Base-by-base conservation (phyloP, 1,140 invertebrate genomes). In the Pteromalus puparum region DNA sequence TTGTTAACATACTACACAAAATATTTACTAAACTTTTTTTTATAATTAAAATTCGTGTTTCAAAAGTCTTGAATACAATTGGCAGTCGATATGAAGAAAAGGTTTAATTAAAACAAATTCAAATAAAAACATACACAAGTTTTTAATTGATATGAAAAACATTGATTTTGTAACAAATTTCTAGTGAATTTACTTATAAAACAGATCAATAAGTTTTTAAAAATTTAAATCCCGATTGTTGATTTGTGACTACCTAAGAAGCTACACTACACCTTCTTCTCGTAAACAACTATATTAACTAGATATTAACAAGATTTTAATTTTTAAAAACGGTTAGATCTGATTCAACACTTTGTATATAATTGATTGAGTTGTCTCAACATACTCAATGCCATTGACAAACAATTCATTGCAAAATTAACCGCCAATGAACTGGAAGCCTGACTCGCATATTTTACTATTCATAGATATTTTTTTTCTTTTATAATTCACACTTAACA, bases 341-440 rank as follows among this genome's bases (percentile, higher is more conserved):
- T 48, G 46, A 80, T 74, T 80, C 12, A 72, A 72, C 34, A 18
- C 26, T 75, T 74, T 68, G 21, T 77, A 21, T 34, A 72, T 38
- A 61, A 61, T 65, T 15, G 2, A 70, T 77, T 10, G 76, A 76
- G 12, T 42, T 75, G 5, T 75, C 65, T 24, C 18, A 82, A 26
- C 21, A 76, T 2, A 65, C 30, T 34, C 15, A 12, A 65, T 21
- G 12, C 18, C 18, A 53, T 68, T 21, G 61, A 61, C 42, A 72
- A 74, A 81, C 68, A 76, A 81, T 85, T 81, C 83, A 81, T 30
- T 75, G 48, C 70, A 85, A 80, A 34, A 77, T 28, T 68, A 77
- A 85, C 28, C 26, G 15, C 72, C 1, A 76, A 84, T 61, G 72
- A 81, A 85, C n/a, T 77, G 84, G 84, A 85, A 85, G 84, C 65